These are phyloP conservation scores for Tyto alba DNA, from an alignment of 2,113 vertebrate genomes.

Conservation along the genomic window DNA sequence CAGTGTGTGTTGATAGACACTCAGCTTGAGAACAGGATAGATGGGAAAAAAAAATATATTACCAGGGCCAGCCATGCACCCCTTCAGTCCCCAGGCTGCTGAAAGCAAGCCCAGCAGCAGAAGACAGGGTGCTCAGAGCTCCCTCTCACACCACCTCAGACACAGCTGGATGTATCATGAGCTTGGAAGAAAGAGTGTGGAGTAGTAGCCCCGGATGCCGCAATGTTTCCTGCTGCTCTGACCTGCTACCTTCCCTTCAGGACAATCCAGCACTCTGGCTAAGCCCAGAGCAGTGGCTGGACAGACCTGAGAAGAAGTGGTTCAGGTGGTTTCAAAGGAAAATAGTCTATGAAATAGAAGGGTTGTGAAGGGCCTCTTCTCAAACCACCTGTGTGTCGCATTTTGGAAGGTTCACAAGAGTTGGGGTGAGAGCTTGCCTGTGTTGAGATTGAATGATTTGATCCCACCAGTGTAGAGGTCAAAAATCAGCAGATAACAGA, in stretches of 20 bases:
- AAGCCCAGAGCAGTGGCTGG: neutral
- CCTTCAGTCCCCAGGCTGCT: neutral
- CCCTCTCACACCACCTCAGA: neutral
- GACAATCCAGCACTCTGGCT: neutral
- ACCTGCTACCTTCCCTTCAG: neutral
- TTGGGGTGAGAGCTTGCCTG: neutral
- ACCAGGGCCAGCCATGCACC: neutral
- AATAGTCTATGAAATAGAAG: neutral
- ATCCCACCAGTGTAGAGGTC: fast-evolving
- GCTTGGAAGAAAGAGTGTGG: neutral
- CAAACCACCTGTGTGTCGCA: neutral
- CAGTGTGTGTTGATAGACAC: neutral
- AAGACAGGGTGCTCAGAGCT: neutral
- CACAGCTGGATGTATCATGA: neutral
- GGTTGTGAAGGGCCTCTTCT: neutral
- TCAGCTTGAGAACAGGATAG: neutral
- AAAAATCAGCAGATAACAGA: neutral
- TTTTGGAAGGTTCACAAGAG: neutral
- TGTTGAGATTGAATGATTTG: neutral
- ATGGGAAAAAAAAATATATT: neutral
- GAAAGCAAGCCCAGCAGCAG: neutral
- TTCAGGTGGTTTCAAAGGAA: neutral
- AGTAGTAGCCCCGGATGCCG: neutral
- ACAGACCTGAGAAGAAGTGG: neutral
- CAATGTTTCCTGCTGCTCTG: neutral